Evolutionary conservation across 2,113 vertebrate genomes (phyloP), one percentile per base, ranked within the genome.

Genomic region (Lophura nycthemera): DNA sequence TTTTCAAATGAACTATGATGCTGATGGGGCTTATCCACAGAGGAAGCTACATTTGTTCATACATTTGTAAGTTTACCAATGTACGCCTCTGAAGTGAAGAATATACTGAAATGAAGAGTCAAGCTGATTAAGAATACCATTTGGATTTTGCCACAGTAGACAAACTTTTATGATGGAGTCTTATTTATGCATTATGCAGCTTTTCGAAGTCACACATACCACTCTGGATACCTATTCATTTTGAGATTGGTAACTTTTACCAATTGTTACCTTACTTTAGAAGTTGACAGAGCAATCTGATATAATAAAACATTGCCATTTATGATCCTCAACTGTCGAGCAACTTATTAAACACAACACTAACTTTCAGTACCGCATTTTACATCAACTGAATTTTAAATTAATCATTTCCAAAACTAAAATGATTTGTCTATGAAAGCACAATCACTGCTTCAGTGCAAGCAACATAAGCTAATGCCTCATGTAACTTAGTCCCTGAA

Each of bases 321-420:
- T 57, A 67, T 30, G 95, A 97, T 97, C 92, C 81, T 77, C 95
- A 96, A 96, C 96, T 98, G 97, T 98, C 96, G 98, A 73, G 97
- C 94, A 89, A 96, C 97, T 98, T 96, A 95, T 97, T 98, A 97
- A 98, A 96, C 95, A 96, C 95, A 96, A 86, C 85, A 97, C 89
- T 98, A 98, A 98, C 97, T 98, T 97, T 97, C 93, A 80, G 71
- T 91, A 90, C 95, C 93, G 96, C 93, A 97, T 95, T 91, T 95
- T 93, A 98, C 96, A 96, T 96, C 89, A 97, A 97, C 96, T 93
- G 91, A 97, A 97, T 98, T 98, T 98, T 98, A 97, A 96, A 94
- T 90, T 97, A 98, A 98, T 98, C 97, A 96, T 95, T 96, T 97
- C 96, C 96, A 95, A 97, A 98, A 98, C 98, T 97, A 98, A 96